phyloP scores from a whole-genome alignment of 1,140 invertebrate genomes.

The Drosophila virilis region DNA sequence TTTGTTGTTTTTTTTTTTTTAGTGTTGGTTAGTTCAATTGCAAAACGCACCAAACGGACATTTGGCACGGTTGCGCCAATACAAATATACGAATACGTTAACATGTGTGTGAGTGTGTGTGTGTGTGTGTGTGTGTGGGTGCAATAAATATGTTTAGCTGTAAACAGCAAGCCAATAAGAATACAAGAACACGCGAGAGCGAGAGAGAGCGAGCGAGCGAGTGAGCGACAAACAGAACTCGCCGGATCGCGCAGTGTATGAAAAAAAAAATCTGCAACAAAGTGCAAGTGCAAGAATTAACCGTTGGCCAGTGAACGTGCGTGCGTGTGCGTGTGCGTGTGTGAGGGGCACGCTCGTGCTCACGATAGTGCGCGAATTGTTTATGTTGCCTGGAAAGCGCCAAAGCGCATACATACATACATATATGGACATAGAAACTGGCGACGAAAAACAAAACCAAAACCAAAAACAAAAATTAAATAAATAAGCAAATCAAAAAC shows the following conservation, averaged over 20 bases:
- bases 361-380: constrained; percentile 3
- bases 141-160: constrained; percentile 1
- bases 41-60: constrained; percentile 28
- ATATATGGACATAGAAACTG: constrained; percentile 2
- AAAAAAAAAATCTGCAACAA: constrained; percentile 32
- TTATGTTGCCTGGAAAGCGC: constrained; percentile 9
- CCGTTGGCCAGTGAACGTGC: constrained; percentile 29
- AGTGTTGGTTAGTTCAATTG: constrained; percentile 25
- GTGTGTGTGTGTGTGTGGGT: constrained; percentile 5
- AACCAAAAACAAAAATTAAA: constrained; percentile 2
- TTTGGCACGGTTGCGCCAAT: constrained; percentile 25
- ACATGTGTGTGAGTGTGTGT: not conserved
- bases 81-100: not conserved
- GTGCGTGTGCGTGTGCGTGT: constrained; percentile 8
- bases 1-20: not conserved
- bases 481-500: constrained; percentile 9
- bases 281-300: constrained; percentile 46
- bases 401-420: not conserved
- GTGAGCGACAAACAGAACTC: constrained; percentile 7
- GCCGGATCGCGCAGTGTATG: not conserved
- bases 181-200: constrained; percentile 13
- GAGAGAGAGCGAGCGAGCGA: not conserved
- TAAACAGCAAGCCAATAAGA: constrained; percentile 43
- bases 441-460: not conserved
- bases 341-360: not conserved